phyloP scores from a whole-genome alignment of 2,797 vertebrate genomes.

The Carduelis carduelis region DNA sequence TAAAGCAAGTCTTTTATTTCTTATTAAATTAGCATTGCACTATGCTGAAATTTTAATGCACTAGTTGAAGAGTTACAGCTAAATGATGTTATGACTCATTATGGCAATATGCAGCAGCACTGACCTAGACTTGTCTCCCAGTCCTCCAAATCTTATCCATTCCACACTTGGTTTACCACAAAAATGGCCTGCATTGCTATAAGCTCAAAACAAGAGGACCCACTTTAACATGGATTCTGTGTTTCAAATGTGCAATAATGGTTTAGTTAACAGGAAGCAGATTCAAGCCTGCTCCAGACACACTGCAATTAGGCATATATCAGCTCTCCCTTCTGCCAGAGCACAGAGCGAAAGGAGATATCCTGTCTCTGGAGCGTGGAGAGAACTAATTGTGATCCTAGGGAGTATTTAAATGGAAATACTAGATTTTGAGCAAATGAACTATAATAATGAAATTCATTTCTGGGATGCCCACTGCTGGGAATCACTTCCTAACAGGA shows the following conservation, averaged over 20 bases:
- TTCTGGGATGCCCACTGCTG: not conserved
- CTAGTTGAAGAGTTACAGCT: not conserved
- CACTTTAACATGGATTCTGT: not conserved
- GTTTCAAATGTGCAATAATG: not conserved
- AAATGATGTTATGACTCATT: not conserved
- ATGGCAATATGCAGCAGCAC: not conserved
- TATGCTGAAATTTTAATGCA: not conserved
- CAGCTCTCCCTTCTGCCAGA: not conserved
- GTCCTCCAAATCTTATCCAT: not conserved
- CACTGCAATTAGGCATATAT: not conserved
- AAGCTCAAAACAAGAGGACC: not conserved
- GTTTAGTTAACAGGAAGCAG: constrained; percentile 37
- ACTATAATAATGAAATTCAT: not conserved
- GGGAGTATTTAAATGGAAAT: not conserved
- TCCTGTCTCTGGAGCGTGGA: not conserved
- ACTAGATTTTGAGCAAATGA: not conserved
- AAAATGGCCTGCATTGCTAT: not conserved
- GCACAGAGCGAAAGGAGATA: not conserved
- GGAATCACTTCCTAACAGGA: not conserved
- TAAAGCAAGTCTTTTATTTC: not conserved
- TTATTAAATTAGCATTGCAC: not conserved
- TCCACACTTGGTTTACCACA: constrained; percentile 12
- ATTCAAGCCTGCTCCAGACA: not conserved
- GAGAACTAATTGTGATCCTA: not conserved
- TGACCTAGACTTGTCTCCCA: not conserved